Percentiles rank a stretch among this genome's conserved stretches.
These are phyloP conservation scores for Apus apus DNA, from an alignment of 2,113 vertebrate species.

Conservation along the genomic window DNA sequence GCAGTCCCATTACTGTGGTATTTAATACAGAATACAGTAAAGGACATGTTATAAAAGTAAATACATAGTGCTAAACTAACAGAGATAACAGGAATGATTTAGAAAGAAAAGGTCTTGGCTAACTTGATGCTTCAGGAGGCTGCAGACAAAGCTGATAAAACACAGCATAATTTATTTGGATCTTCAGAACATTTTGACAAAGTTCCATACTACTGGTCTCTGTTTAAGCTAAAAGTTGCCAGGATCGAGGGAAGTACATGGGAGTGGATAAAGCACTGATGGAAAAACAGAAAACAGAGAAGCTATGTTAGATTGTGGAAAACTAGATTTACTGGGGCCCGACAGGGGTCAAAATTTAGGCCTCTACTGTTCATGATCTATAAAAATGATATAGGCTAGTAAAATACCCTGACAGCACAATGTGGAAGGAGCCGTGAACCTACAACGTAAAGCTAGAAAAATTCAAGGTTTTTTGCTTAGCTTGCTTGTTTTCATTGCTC, in stretches of 20 bases:
- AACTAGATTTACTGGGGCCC: slow-evolving; percentile 70
- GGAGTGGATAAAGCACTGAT: slow-evolving; percentile 64
- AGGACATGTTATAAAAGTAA: slow-evolving; percentile 66
- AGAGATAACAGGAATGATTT: slow-evolving; percentile 74
- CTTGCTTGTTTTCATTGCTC: slow-evolving; percentile 45
- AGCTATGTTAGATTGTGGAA: slow-evolving; percentile 63
- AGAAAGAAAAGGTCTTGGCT: slow-evolving; percentile 73
- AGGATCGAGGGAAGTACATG: slow-evolving; percentile 53
- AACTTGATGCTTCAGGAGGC: slow-evolving; percentile 63
- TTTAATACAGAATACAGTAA: slow-evolving; percentile 56
- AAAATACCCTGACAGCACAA: slow-evolving; percentile 68
- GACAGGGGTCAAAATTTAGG: slow-evolving; percentile 70
- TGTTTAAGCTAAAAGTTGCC: slow-evolving; percentile 68
- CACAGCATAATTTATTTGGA: slow-evolving; percentile 66
- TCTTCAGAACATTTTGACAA: slow-evolving; percentile 73
- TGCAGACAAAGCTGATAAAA: slow-evolving; percentile 74
- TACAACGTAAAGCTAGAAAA: slow-evolving; percentile 51
- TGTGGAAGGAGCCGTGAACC: slow-evolving; percentile 51
- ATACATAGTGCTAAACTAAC: slow-evolving; percentile 70
- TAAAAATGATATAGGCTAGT: slow-evolving; percentile 75
- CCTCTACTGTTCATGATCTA: slow-evolving; percentile 71
- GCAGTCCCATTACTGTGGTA: slow-evolving; percentile 51
- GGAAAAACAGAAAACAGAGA: slow-evolving; percentile 67
- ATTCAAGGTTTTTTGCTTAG: slow-evolving; percentile 50
- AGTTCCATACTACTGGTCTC: slow-evolving; percentile 70